Base-by-base conservation (phyloP, 2,888 invertebrate species). In the Pristionchus fissidentatus region DNA sequence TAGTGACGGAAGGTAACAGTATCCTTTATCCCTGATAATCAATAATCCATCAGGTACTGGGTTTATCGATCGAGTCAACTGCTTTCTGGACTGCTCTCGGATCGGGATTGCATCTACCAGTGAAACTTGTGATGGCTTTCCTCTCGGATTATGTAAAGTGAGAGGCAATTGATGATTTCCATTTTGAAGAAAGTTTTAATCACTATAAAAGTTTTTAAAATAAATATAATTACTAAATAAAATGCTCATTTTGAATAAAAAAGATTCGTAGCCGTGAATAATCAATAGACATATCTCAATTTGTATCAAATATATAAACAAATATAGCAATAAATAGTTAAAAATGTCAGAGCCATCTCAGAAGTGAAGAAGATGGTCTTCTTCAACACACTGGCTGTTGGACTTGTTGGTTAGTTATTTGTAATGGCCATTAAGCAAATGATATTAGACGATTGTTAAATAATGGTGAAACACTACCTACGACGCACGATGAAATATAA, bases 71-170 rank as follows among this genome's bases (percentile, higher is more conserved):
- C 62, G 43, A 29, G 22, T 81, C 81, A 3, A 81, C 81, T 32
- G 60, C 81, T 3, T 81, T 81, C 46, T 81, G 60, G 62, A 62
- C 81, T 0, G 41, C 81, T 1, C 29, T 81, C 29, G 81, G 43
- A 26, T 46, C 81, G 43, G 62, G 43, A 0, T n/a, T 75, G 29
- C 90, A 90, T 66, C 83, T 90, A 5, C 89, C 89, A 4, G 83
- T 88, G 57, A 86, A 89, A 62, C 85, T 90, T 60, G 85, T 87
- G 0, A 86, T 86, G 78, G 90, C 89, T 0, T 87, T 88, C 84
- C 55, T 89, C 19, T 87, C 85, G 52, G 90, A 90, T 73, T 88
- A 87, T 41, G 82, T 84, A 19, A 86, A 66, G 89, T 87, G 4
- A 57, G n/a, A n/a, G n/a, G n/a, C n/a, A n/a, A n/a, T n/a, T n/a